Conservation (phyloP, 2,113 vertebrate genomes). For the Amphiprion ocellaris region DNA sequence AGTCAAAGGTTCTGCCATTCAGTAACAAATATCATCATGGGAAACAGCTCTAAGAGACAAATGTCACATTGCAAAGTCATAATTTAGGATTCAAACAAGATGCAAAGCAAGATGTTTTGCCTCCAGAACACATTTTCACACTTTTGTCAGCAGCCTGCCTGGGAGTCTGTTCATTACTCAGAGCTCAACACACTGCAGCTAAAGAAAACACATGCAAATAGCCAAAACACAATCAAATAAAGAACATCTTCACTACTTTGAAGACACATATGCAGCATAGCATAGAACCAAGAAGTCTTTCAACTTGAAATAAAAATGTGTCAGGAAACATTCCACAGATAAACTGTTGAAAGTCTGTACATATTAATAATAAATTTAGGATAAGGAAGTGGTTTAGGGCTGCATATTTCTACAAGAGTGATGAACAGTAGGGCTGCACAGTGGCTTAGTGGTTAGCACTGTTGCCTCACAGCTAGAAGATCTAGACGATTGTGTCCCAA, state of each 20-base stretch:
- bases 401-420: too few relatives aligned
- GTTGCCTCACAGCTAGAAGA: too few relatives aligned
- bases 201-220: neutral
- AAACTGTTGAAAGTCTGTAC: neutral
- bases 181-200: neutral
- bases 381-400: too few relatives aligned
- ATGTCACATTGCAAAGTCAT: neutral
- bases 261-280: neutral
- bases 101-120: slow-evolving; percentile 37
- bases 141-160: slow-evolving; percentile 19
- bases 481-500: too few relatives aligned
- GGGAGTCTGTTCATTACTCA: neutral
- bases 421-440: too few relatives aligned
- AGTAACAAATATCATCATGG: neutral
- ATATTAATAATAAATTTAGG: too few relatives aligned
- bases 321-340: neutral
- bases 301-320: neutral
- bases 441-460: too few relatives aligned
- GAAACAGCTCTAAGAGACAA: slow-evolving; percentile 8
- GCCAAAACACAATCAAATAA: slow-evolving; percentile 7
- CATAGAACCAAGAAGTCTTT: neutral
- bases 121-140: slow-evolving; percentile 25
- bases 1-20: slow-evolving; percentile 19
- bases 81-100: slow-evolving; percentile 38
- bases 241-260: neutral